Percentiles rank a stretch among this genome's conserved stretches.
Evolutionary conservation across 2,113 vertebrate species (phyloP).

Genomic region (Lagopus muta): DNA sequence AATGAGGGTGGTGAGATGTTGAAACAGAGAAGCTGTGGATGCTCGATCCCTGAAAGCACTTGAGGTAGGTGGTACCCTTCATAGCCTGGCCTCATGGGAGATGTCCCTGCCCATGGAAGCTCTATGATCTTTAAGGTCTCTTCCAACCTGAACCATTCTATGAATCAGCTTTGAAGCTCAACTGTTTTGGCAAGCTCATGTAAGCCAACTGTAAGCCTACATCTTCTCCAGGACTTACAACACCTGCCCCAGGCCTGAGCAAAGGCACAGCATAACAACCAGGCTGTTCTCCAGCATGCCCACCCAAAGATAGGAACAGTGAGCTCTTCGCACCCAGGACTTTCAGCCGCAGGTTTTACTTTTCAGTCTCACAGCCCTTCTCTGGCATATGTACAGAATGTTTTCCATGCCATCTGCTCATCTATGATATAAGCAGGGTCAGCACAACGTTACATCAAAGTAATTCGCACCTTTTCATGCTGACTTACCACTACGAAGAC

Average conservation of each 20-base stretch:
- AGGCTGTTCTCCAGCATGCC: not conserved
- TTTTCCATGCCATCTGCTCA: constrained; percentile 50
- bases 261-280: not conserved
- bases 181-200: not conserved
- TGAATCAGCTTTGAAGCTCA: not conserved
- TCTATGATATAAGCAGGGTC: constrained; percentile 20
- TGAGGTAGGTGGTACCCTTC: not conserved
- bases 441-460: constrained; percentile 15
- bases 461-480: constrained; percentile 10
- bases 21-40: not conserved
- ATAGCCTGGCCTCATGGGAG: not conserved
- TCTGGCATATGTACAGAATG: not conserved
- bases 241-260: not conserved
- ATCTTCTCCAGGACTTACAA: not conserved
- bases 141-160: not conserved
- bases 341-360: not conserved
- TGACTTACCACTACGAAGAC: not conserved
- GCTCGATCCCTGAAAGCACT: not conserved
- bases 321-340: not conserved
- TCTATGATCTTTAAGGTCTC: not conserved
- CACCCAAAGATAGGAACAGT: not conserved
- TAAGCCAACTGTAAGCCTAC: accelerated
- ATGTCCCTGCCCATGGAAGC: not conserved
- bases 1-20: not conserved
- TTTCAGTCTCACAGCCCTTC: not conserved